Base-by-base conservation (phyloP, 2,113 vertebrate genomes). In the Telmatochromis sp. region DNA sequence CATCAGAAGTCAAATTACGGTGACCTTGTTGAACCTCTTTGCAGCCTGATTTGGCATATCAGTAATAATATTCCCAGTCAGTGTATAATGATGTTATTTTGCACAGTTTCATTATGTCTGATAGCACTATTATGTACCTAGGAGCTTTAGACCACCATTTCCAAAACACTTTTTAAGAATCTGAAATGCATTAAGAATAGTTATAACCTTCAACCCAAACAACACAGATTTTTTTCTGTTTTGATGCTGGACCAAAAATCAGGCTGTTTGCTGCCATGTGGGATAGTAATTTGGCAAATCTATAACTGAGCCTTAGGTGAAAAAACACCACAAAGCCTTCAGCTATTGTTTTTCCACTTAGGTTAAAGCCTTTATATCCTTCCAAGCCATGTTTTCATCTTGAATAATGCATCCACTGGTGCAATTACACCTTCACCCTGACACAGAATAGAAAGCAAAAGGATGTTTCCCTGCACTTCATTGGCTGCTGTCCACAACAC, bases 391-490 rank as follows among this genome's bases (percentile, higher is more conserved):
- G 87, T 87, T 89, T 91, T 91, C 70, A 58, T 75, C 80, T 75
- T 92, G 89, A 95, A 92, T 94, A 91, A 94, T 89, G 90, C 88
- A 94, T 92, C 51, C 11, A 26, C 82, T 87, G 60, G 75, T 90
- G 91, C 90, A 93, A 93, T 93, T 94, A 93, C 94, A 93, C 88
- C 82, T 87, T 91, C 90, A 88, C 55, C 86, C 91, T 83, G 89
- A 90, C 87, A 85, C 37, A 87, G 82, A 92, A 23, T 60, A 87
- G 37, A 91, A 91, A 93, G 89, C 87, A 84, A 92, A 94, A 91
- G 58, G 45, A 91, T 92, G 89, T 90, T 86, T 86, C 49, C 26
- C 49, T 80, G 84, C 85, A 82, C 85, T 91, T 80, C 86, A 91
- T 81, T 90, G 92, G 85, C 89, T 75, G 47, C 83, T 49, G 80